Evolutionary conservation across 2,113 vertebrate species (phyloP), one percentile per base, ranked within the genome.

Genomic region (Emberiza fucata): DNA sequence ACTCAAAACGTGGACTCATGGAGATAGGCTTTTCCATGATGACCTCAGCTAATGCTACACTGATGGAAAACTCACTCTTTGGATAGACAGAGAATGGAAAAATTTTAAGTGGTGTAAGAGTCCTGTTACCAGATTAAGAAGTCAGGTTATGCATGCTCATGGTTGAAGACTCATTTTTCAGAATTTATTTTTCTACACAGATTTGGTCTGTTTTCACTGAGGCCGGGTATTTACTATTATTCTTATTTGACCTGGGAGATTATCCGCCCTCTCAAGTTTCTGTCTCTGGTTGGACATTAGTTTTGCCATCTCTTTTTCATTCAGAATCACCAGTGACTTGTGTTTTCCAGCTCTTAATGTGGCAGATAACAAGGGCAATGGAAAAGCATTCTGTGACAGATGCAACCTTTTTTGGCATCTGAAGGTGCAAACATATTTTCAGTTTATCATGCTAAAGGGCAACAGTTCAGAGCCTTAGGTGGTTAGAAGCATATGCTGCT

Each of bases 301-400:
- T 83, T 92, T 93, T 92, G 37, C 60, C 61, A 53, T n/a, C 76
- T 92, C 73, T 77, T 70, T 86, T 94, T 86, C 44, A 57, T 53
- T 64, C 68, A 88, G 56, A 81, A 73, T 91, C 19, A 18, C 64
- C 25, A 71, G 44, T 48, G 51, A 60, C 72, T 88, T 85, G 28
- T 83, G 79, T 83, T 90, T 93, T 68, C 64, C 79, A 48, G n/a
- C 68, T 91, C 79, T 65, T 73, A 86, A 81, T 66, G 37, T 78
- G 92, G 78, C 92, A 94, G 92, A 28, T 90, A 92, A 86, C 92
- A 96, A 90, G 79, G 93, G 92, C 68, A 88, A 88, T 72, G 63
- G 76, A 84, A 92, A 92, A 78, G 65, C 1, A 1, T 50, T 75
- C 40, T 69, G 82, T 91, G 79, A 95, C 84, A 95, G 89, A 73